Conservation (phyloP, 2,797 vertebrate species). For the Odontamblyopus rebecca region DNA sequence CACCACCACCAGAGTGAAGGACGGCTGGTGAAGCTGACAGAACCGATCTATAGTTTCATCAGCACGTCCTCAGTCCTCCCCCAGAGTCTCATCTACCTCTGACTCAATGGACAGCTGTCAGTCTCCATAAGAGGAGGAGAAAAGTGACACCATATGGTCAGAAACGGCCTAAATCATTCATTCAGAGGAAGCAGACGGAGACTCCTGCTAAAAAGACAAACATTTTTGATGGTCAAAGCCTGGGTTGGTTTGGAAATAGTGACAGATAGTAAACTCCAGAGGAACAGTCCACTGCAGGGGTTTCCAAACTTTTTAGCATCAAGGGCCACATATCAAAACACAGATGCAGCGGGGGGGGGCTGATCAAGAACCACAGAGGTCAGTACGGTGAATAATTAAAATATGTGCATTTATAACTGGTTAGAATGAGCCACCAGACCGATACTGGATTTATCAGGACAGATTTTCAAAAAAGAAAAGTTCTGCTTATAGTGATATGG, state of each 20-base stretch:
- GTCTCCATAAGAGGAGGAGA: slow-evolving; percentile 39
- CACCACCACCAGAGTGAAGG: neutral
- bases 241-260: neutral
- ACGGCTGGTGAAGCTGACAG: slow-evolving; percentile 13
- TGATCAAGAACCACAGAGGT: no score
- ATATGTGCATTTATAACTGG: no score
- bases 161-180: neutral
- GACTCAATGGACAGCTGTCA: slow-evolving; percentile 50
- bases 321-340: no score
- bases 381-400: no score
- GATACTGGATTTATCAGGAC: no score
- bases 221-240: neutral
- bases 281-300: no score
- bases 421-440: no score
- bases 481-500: no score
- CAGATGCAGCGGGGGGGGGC: no score
- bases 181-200: neutral
- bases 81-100: slow-evolving; percentile 9
- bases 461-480: no score
- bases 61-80: neutral
- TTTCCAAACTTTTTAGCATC: no score
- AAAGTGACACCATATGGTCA: slow-evolving; percentile 29
- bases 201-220: neutral
- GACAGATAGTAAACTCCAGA: no score
- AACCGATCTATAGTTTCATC: slow-evolving; percentile 29